phyloP scores from a whole-genome alignment of 2,888 invertebrate genomes.

The Hydroisotoma schaefferi region DNA sequence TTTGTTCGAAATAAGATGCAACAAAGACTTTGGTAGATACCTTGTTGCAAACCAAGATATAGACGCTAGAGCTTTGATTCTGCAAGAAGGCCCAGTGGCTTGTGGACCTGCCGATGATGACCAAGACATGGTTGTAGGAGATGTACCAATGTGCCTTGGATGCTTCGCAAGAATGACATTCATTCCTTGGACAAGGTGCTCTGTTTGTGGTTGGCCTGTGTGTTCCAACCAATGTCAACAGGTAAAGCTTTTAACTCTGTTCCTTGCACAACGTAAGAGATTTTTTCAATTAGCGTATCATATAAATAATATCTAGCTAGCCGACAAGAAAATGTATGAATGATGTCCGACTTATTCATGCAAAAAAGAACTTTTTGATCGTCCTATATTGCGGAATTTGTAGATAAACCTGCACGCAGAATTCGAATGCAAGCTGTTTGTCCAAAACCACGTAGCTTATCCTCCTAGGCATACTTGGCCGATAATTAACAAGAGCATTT shows the following conservation, averaged over 20 bases:
- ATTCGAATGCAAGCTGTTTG: slow-evolving; percentile 37
- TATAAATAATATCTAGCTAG: too few species aligned
- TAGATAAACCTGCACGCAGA: slow-evolving; percentile 32
- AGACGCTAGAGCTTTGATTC: slow-evolving; percentile 22
- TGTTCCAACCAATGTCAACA: slow-evolving; percentile 27
- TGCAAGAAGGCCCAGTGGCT: slow-evolving; percentile 29
- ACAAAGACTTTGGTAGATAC: slow-evolving; percentile 29
- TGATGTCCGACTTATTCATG: too few species aligned
- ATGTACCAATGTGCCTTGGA: slow-evolving; percentile 38
- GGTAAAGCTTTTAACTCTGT: too few species aligned
- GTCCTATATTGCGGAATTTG: too few species aligned
- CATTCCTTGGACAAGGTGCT: slow-evolving; percentile 22
- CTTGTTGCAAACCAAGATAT: slow-evolving; percentile 29
- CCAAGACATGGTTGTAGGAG: slow-evolving; percentile 18
- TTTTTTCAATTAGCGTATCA: too few species aligned
- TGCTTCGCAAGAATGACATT: slow-evolving; percentile 29
- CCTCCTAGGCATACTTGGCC: slow-evolving; percentile 36
- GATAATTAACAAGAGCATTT: slow-evolving; percentile 38
- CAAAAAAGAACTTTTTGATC: too few species aligned
- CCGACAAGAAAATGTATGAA: too few species aligned
- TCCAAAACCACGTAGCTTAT: slow-evolving; percentile 27
- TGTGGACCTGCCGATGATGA: slow-evolving; percentile 38
- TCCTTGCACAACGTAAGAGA: too few species aligned
- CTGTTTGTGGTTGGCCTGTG: slow-evolving; percentile 35
- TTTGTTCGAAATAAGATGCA: background rate